A percentile compares a stretch with the other conserved stretches of the same genome.
These are phyloP conservation scores for Sinosuthora webbiana DNA, from an alignment of 2,113 vertebrate species.

Conservation along the genomic window DNA sequence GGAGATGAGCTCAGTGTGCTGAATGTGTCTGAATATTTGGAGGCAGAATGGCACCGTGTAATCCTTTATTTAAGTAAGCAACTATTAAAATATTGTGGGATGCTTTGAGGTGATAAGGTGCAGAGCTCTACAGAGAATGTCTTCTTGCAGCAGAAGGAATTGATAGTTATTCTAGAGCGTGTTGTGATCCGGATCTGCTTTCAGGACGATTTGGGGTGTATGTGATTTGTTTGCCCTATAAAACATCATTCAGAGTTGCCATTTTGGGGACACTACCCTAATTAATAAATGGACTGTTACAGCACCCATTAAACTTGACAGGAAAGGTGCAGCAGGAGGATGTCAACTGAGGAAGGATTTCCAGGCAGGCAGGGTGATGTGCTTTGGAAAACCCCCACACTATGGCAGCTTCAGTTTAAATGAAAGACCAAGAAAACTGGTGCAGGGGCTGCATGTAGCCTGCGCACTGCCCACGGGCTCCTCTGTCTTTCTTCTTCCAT, in stretches of 20 bases:
- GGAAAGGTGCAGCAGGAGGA: not conserved
- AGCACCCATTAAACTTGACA: not conserved
- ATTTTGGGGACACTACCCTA: not conserved
- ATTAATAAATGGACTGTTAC: not conserved
- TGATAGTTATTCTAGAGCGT: not conserved
- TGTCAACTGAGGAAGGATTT: not conserved
- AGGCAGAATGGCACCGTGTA: not conserved
- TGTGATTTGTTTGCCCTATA: not conserved
- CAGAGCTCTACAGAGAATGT: not conserved
- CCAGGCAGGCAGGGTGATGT: not conserved
- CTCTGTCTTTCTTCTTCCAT: not conserved
- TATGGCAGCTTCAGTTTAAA: not conserved
- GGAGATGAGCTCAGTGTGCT: rapidly evolving
- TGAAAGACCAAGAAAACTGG: not conserved
- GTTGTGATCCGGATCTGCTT: not conserved
- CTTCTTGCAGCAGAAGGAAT: not conserved
- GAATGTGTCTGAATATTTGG: not conserved
- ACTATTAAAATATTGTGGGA: not conserved
- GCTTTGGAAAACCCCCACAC: not conserved
- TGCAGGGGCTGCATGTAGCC: rapidly evolving
- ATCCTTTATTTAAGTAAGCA: not conserved
- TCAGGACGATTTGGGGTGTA: not conserved
- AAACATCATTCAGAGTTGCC: not conserved
- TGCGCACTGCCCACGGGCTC: rapidly evolving
- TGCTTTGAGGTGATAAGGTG: not conserved